Evolutionary conservation across 2,888 invertebrate species (phyloP), one percentile per base, ranked within the genome.

Genomic region (Xylophagus ater): DNA sequence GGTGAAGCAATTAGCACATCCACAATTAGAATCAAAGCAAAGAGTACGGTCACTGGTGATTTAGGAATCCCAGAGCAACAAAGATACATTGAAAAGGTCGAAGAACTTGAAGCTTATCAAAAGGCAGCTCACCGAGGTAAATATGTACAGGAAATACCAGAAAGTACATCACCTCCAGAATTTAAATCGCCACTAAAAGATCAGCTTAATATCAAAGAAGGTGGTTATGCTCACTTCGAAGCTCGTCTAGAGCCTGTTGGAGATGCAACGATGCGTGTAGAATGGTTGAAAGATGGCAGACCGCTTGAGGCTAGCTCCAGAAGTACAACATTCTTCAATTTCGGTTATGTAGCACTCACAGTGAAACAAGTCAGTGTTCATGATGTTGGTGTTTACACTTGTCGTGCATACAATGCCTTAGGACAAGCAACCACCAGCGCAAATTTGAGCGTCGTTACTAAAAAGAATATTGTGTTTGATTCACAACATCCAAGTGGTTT

Each of bases 191-290:
- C 86, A 29, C 85, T 90, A 48, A 85, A 84, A 63, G 86, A 88
- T 66, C 88, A 89, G 68, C 66, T 78, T 37, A 81, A 81, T 57
- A 75, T 89, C 55, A 80, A 83, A 55, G 93, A 94, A 70, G 88
- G 90, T 50, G 90, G 89, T 49, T 90, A 88, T 56, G 90, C 92
- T 50, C 93, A 94, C 60, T 92, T 94, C 57, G 94, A 94, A 71
- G 90, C 92, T 50, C 81, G 92, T 48, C 74, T 94, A 34, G 92
- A 93, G 65, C 94, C 94, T 40, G 73, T 90, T 46, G 90, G 89
- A 34, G 94, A 94, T 65, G 77, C 90, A 4, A 83, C 84, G 34
- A 72, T 94, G 55, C 78, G 73, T 60, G 89, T 93, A 26, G 89
- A 90, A 66, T 94, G 93, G 92, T 74, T 85, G 41, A 88, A 90